Base-by-base conservation (phyloP, 2,797 vertebrate genomes). In the Helarctos malayanus region DNA sequence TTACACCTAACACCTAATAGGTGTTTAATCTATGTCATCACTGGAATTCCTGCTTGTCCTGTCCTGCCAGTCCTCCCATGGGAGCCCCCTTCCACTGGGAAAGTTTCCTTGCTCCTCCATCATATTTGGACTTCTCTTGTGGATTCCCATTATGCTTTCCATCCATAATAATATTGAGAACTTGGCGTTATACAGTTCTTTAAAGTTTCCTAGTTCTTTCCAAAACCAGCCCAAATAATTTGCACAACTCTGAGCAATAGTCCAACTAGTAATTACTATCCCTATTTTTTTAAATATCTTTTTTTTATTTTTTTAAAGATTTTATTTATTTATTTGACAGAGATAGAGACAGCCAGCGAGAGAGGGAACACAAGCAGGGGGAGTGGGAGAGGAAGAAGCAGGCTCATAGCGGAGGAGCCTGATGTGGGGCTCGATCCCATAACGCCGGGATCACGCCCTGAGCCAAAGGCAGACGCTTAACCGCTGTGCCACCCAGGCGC, bases 171-270 rank as follows among this genome's bases (percentile, higher is more conserved):
- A 25, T 45, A 56, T 52, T 45, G 61, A 93, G 27, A 54, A 3
- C 56, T 95, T 89, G 75, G 73, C 89, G 63, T 92, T 76, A 7
- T 69, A 35, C 7, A 61, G 4, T 85, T 86, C 47, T 79, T 95
- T 79, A 59, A 38, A 63, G 25, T 76, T 93, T 86, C 91, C 49
- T 29, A 76, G 52, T 92, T 90, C 76, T 92, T 81, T 94, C 80
- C 35, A 71, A 94, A 96, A 81, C 56, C 32, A 89, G 32, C 23
- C 89, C 68, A 84, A 65, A 92, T 95, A 89, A 76, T 92, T 84
- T 80, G 81, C 12, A 82, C 93, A 87, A 45, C 68, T 92, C 49
- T 57, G 73, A 54, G n/a, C 86, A 21, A 32, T 7, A 54, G 32
- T 54, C 35, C 65, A 56, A 23, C 19, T 80, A 59, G 38, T 45